A percentile compares a stretch with the other conserved stretches of the same genome.
phyloP scores from a whole-genome alignment of 30 jellyfish, hydroid and myxozoan species.

The Hydra vulgaris region DNA sequence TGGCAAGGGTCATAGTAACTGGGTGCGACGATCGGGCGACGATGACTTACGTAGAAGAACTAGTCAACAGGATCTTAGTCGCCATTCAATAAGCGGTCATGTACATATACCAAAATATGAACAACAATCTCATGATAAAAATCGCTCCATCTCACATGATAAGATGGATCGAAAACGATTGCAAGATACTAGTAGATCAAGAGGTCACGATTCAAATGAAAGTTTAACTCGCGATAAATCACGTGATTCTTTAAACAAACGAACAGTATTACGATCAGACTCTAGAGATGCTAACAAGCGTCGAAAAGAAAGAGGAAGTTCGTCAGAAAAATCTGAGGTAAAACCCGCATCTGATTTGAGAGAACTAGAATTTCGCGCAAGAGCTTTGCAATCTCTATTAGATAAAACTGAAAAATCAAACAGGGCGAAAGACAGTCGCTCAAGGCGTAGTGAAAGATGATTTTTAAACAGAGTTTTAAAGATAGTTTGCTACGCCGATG shows the following conservation, averaged over 20 bases:
- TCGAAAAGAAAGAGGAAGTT: conserved; percentile 18
- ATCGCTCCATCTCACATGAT: conserved; percentile 11
- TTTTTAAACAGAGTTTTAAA: too few relatives aligned
- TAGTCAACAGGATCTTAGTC: not conserved
- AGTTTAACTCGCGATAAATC: not conserved
- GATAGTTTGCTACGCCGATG: too few relatives aligned
- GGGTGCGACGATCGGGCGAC: conserved; percentile 3
- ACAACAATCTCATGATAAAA: not conserved
- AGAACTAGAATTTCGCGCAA: conserved; percentile 51
- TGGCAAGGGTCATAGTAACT: conserved; percentile 1
- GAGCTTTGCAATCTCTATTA: conserved; percentile 77
- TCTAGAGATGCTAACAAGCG: conserved; percentile 21
- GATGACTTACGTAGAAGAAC: not conserved
- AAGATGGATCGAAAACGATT: conserved; percentile 17
- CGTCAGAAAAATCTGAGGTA: not conserved
- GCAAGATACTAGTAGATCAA: conserved; percentile 4
- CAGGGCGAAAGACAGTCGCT: not conserved
- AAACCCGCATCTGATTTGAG: conserved; percentile 16
- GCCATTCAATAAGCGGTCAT: conserved; percentile 2
- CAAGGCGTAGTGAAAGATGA: not conserved
- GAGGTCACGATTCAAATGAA: conserved; percentile 5
- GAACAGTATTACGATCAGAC: conserved; percentile 7
- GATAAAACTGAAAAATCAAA: conserved; percentile 40
- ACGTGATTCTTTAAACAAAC: conserved; percentile 12
- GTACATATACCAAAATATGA: not conserved